Conservation (phyloP, 2,797 vertebrate species). For the Melanotaenia nigrans region DNA sequence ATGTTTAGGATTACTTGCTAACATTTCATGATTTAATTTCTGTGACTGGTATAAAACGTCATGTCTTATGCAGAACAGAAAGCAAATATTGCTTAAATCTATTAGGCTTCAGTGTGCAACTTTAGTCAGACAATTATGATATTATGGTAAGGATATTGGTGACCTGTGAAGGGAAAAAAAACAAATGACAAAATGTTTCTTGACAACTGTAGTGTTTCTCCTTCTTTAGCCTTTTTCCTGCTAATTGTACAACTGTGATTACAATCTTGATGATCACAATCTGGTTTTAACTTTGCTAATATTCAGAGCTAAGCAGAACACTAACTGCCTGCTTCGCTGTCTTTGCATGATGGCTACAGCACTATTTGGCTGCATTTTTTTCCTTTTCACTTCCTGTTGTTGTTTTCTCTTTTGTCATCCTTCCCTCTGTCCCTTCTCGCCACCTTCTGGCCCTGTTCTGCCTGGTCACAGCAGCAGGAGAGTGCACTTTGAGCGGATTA, state of each 20-base stretch:
- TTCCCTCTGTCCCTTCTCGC: constrained; percentile 40
- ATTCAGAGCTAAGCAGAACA: constrained; percentile 26
- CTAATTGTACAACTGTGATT: constrained; percentile 21
- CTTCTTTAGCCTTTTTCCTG: constrained; percentile 35
- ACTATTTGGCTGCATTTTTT: constrained; percentile 70
- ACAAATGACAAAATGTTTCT: not conserved
- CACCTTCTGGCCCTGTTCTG: constrained; percentile 54
- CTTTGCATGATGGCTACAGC: constrained; percentile 58
- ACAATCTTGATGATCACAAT: constrained; percentile 35
- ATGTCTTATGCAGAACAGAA: not conserved
- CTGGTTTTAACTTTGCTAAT: constrained; percentile 39
- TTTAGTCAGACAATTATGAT: not conserved
- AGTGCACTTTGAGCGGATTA: constrained; percentile 95
- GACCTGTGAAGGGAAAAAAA: not conserved
- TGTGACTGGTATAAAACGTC: not conserved
- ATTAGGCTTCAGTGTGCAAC: not conserved
- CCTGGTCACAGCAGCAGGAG: constrained; percentile 88
- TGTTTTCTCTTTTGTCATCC: constrained; percentile 62
- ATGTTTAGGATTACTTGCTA: constrained; percentile 11
- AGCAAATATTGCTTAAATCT: not conserved
- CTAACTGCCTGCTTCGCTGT: constrained; percentile 53
- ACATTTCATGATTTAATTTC: constrained; percentile 6
- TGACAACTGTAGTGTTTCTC: constrained; percentile 21
- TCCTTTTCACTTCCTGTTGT: constrained; percentile 73
- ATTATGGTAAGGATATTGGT: constrained; percentile 11